Conservation (phyloP, 2,888 invertebrate genomes). For the Pogonocherus hispidulus region DNA sequence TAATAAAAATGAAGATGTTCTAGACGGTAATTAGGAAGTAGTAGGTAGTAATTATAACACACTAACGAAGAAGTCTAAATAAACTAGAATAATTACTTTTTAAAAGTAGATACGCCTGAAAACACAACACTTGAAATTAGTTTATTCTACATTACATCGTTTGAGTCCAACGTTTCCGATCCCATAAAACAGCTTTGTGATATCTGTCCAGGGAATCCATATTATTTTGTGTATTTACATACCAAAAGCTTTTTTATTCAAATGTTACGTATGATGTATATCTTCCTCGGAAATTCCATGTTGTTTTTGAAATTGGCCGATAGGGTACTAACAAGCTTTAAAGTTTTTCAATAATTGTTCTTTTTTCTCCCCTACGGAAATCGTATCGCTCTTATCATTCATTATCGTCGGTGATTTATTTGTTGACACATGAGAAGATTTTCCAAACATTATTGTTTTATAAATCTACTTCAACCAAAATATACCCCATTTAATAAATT, state of each 20-base stretch:
- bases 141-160: neutral
- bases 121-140: neutral
- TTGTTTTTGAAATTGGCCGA: conserved; percentile 7
- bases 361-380: conserved; percentile 1
- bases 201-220: conserved; percentile 12
- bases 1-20: too few species aligned
- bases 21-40: too few species aligned
- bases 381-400: neutral
- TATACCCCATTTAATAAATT: too few species aligned
- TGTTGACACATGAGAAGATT: too few species aligned
- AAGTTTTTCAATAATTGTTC: neutral
- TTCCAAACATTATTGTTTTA: too few species aligned
- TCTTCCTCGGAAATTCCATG: conserved; percentile 15
- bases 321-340: conserved; percentile 11
- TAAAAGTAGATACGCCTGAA: neutral
- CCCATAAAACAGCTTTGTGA: conserved; percentile 17
- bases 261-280: conserved; percentile 13
- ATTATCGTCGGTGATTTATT: neutral
- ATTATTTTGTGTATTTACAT: conserved; percentile 26
- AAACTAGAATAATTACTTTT: neutral
- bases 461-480: too few species aligned
- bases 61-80: neutral
- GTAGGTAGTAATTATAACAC: too few species aligned
- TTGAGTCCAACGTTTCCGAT: conserved; percentile 7
- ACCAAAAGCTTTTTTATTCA: conserved; percentile 25